Conservation (phyloP, 1,140 invertebrate species). For the Drosophila micromelanica region DNA sequence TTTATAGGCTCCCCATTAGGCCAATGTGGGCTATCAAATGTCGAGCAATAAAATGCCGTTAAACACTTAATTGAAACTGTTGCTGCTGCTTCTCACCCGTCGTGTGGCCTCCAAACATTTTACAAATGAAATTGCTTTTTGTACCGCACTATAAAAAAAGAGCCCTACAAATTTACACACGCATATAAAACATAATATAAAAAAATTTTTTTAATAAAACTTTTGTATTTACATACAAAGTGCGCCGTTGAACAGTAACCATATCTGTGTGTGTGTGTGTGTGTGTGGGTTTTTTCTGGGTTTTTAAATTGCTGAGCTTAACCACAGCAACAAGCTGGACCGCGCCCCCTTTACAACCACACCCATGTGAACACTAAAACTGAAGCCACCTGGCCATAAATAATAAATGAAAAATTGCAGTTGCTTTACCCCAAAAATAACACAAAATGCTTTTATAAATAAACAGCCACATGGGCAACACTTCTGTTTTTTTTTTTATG, state of each 20-base stretch:
- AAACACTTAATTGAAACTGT: conserved; percentile 82
- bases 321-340: conserved; percentile 60
- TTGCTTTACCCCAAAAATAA: conserved; percentile 31
- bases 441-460: conserved; percentile 29
- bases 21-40: conserved; percentile 64
- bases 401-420: conserved; percentile 75
- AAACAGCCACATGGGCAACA: conserved; percentile 10
- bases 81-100: conserved; percentile 33
- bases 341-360: background rate
- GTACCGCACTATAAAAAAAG: conserved; percentile 51
- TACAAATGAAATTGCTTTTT: conserved; percentile 71
- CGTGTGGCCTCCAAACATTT: conserved; percentile 38
- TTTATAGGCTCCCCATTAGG: conserved; percentile 54
- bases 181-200: conserved; percentile 59
- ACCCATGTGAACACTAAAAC: conserved; percentile 61
- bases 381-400: conserved; percentile 69
- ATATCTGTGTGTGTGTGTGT: background rate
- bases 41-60: conserved; percentile 74
- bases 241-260: conserved; percentile 37
- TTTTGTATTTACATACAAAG: conserved; percentile 79
- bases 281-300: background rate
- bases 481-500: background rate
- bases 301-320: conserved; percentile 49
- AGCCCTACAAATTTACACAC: conserved; percentile 6
- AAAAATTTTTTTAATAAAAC: conserved; percentile 74